A percentile compares a stretch with the other conserved stretches of the same genome.
Evolutionary conservation across 2,797 vertebrate species (phyloP).

Genomic region (Hoplostethus mediterraneus): DNA sequence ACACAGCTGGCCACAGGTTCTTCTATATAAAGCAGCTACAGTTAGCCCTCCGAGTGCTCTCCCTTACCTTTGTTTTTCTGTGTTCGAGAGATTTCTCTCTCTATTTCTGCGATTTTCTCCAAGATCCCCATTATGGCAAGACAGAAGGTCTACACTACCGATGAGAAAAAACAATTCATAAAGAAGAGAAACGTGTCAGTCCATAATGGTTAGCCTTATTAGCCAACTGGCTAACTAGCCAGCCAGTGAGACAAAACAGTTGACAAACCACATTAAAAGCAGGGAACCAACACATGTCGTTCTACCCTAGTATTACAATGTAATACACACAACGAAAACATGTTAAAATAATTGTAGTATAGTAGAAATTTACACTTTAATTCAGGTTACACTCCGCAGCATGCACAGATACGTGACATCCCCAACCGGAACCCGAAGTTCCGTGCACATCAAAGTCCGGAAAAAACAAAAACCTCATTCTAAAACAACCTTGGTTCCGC

Average conservation of each 20-base stretch:
- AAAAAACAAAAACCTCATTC: slow-evolving; percentile 48
- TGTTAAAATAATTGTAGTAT: not conserved
- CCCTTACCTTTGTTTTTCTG: slow-evolving; percentile 97
- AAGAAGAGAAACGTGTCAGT: slow-evolving; percentile 69
- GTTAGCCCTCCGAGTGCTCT: slow-evolving; percentile 2
- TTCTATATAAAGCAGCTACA: slow-evolving; percentile 24
- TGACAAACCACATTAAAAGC: slow-evolving; percentile 13
- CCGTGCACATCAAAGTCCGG: slow-evolving; percentile 56
- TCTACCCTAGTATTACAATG: not conserved
- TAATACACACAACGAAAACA: slow-evolving; percentile 14
- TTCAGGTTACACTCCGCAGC: slow-evolving; percentile 61
- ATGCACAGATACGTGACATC: slow-evolving; percentile 73
- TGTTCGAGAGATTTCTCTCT: slow-evolving; percentile 96
- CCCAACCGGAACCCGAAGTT: slow-evolving; percentile 65
- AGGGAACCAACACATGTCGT: fast-evolving
- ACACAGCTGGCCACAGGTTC: slow-evolving; percentile 12
- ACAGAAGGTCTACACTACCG: slow-evolving; percentile 28
- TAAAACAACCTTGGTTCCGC: not conserved
- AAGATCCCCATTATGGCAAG: slow-evolving; percentile 90
- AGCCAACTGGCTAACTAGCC: slow-evolving; percentile 59
- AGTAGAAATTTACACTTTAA: slow-evolving; percentile 60
- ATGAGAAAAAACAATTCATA: slow-evolving; percentile 17
- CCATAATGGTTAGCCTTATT: slow-evolving; percentile 62
- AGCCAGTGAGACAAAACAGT: slow-evolving; percentile 36
- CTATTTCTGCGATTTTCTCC: slow-evolving; percentile 96